These are phyloP conservation scores for Eurytoma adleriae DNA, from an alignment of 2,888 invertebrate species.

Conservation along the genomic window DNA sequence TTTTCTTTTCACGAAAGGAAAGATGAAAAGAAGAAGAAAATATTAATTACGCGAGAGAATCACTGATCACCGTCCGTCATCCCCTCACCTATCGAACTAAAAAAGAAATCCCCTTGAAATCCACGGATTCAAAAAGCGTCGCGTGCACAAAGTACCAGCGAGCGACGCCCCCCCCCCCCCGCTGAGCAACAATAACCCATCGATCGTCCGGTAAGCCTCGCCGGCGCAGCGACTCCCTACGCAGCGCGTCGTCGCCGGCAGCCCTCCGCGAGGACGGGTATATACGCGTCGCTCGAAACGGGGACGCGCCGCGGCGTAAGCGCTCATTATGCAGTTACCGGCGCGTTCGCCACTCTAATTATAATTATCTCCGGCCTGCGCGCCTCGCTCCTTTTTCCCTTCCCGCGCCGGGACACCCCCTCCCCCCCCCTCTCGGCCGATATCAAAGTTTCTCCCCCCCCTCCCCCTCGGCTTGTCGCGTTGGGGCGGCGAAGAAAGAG, in stretches of 20 bases:
- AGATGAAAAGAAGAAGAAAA: too few species aligned
- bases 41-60: too few species aligned
- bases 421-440: background rate
- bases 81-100: too few species aligned
- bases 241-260: background rate
- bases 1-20: too few species aligned
- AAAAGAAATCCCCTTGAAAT: too few species aligned
- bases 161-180: background rate
- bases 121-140: too few species aligned
- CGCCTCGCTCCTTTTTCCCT: slow-evolving; percentile 12
- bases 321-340: slow-evolving; percentile 48
- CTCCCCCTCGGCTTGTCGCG: background rate
- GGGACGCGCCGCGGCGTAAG: slow-evolving; percentile 26
- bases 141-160: too few species aligned
- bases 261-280: background rate
- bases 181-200: slow-evolving; percentile 31
- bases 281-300: slow-evolving; percentile 17
- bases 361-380: slow-evolving; percentile 41
- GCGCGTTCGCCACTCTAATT: slow-evolving; percentile 51
- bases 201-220: slow-evolving; percentile 36
- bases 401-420: slow-evolving; percentile 1
- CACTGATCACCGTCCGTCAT: too few species aligned
- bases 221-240: slow-evolving; percentile 36
- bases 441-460: slow-evolving; percentile 38
- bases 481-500: background rate